Conservation (phyloP, 1,140 invertebrate species). For the Meteorus sp. region DNA sequence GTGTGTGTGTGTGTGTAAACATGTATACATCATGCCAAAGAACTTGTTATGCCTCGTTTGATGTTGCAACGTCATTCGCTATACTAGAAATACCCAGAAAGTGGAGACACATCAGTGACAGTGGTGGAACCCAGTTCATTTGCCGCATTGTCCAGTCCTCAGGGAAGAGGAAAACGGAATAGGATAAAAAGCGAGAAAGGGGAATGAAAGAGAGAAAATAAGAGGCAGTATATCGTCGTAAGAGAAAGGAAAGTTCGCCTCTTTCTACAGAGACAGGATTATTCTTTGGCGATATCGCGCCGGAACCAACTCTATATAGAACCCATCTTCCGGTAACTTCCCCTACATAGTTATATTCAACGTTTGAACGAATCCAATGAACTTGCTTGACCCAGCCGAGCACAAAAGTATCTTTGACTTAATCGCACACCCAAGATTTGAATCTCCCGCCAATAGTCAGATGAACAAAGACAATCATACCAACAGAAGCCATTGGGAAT, state of each 20-base stretch:
- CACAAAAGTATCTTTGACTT: neutral
- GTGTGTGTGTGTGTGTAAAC: too few species aligned
- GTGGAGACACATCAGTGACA: too few species aligned
- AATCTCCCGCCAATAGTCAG: constrained; percentile 2
- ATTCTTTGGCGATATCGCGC: constrained; percentile 3
- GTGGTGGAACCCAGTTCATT: too few species aligned
- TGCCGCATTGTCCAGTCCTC: too few species aligned
- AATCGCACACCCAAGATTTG: constrained; percentile 9
- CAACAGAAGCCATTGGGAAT: neutral
- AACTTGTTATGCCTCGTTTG: too few species aligned
- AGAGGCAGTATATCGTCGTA: too few species aligned
- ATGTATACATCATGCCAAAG: too few species aligned
- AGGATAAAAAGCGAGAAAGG: neutral
- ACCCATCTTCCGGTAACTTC: neutral
- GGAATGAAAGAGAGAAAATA: too few species aligned
- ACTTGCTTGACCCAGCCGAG: neutral
- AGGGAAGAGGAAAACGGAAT: too few species aligned
- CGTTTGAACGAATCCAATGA: constrained; percentile 3
- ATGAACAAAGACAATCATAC: neutral
- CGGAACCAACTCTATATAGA: neutral
- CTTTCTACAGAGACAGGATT: constrained; percentile 4
- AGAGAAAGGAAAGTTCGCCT: neutral
- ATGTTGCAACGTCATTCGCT: too few species aligned
- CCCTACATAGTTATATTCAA: neutral
- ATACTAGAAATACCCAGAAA: too few species aligned